Evolutionary conservation across 2,797 vertebrate species (phyloP), one percentile per base, ranked within the genome.

Genomic region (Prunella strophiata): DNA sequence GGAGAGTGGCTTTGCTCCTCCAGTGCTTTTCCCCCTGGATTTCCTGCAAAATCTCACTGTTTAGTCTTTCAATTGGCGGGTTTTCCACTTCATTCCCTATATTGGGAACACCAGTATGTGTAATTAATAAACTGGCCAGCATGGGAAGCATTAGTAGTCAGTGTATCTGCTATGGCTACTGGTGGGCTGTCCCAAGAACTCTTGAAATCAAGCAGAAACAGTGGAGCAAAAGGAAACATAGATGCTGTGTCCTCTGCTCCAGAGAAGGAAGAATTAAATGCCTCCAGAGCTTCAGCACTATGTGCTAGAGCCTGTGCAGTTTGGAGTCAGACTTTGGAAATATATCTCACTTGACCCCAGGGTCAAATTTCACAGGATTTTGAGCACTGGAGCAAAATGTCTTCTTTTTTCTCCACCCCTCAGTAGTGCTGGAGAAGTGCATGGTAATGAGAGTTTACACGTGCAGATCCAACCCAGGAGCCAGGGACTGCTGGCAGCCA

Each of bases 21-120:
- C 45, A 50, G 19, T 6, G 59, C 7, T 76, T 87, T 21, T 1
- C 1, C 5, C 2, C 30, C 5, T 1, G 7, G 26, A 48, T 59
- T 59, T 72, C 62, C 62, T 34, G 36, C 7, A 48, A 80, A 91
- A 62, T 52, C 8, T 7, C 30, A 48, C 25, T 9, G 19, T 65
- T 91, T 36, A 47, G 40, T 63, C 17, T 43, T 79, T 82, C 57
- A 84, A 6, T 22, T 51, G 63, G 9, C 5, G 9, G 1, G 22
- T 93, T 59, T 55, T 83, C 57, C 30, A 23, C 57, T 79, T 70
- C 25, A 7, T 55, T 68, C 9, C 22, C 57, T 43, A 8, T 32
- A 45, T 2, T 3, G 5, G 34, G 48, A 82, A 22, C 32, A 68
- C 15, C 72, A 77, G n/a, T 40, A 58, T 54, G 51, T 43, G 21